Evolutionary conservation across 2,888 invertebrate genomes (phyloP).

Genomic region (Hypomecis punctinalis): DNA sequence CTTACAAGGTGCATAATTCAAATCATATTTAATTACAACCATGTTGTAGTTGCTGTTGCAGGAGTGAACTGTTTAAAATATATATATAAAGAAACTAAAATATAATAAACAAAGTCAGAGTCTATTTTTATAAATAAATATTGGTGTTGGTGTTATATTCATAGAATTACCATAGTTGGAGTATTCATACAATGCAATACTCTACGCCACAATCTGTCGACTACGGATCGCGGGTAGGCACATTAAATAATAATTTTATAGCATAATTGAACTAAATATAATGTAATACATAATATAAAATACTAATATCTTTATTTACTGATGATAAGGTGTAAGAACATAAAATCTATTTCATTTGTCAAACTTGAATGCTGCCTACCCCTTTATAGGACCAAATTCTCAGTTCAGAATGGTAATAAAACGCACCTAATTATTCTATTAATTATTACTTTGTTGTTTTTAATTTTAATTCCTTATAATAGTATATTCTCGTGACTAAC

Average conservation of each 20-base stretch:
- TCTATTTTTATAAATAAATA: conserved; percentile 46
- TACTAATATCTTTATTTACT: too few relatives aligned
- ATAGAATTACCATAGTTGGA: conserved; percentile 22
- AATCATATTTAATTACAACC: conserved; percentile 6
- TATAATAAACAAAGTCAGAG: conserved; percentile 22
- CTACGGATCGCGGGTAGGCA: conserved; percentile 24
- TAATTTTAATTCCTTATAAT: conserved; percentile 75
- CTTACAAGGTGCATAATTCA: conserved; percentile 23
- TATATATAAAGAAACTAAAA: conserved; percentile 22
- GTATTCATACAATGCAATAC: conserved; percentile 47
- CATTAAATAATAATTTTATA: conserved; percentile 1
- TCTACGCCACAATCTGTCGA: conserved; percentile 6
- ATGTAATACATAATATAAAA: too few relatives aligned
- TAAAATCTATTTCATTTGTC: not conserved
- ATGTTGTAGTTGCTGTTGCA: conserved; percentile 22
- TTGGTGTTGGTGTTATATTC: conserved; percentile 42
- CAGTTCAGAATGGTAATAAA: conserved; percentile 62
- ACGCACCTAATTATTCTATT: conserved; percentile 26
- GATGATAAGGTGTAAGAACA: not conserved
- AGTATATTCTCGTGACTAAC: conserved; percentile 71
- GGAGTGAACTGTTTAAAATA: conserved; percentile 4
- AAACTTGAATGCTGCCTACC: conserved; percentile 44
- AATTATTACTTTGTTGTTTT: conserved; percentile 68
- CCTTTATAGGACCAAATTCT: conserved; percentile 73
- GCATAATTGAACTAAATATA: too few relatives aligned